Base-by-base conservation (phyloP, 92 coral and sea anemone species). In the Anthopleura xanthogrammica region DNA sequence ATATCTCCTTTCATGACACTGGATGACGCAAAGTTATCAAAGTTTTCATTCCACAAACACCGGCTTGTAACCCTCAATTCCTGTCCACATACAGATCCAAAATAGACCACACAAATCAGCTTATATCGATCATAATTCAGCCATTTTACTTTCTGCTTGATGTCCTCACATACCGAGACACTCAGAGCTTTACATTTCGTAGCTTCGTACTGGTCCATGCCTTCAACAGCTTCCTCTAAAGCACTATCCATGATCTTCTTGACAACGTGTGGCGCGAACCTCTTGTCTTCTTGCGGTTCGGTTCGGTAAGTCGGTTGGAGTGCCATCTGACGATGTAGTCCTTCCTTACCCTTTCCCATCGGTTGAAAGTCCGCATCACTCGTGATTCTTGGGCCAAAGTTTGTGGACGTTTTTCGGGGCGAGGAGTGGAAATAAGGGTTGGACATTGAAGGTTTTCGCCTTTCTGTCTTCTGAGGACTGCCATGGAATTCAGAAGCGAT, bases 101-200 rank as follows among this genome's bases (percentile, higher is more conserved):
- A 89, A 79, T 97, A 91, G 19, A 97, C 99, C 10, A 91, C 83
- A 76, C 99, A 97, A 39, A 97, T 86, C 41, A 97, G 79, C 83
- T 97, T 97, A 71, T 91, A 97, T 24, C 99, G 88, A 11, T 93
- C 98, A 74, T 84, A 97, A 72, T 95, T 95, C 85, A 97, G 71
- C 91, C 95, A 95, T 82, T 97, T 97, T 9, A 97, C 99, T 77
- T 92, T 86, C 60, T 97, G 99, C 80, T 95, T 92, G 86, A 97
- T 97, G 40, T 97, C 99, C 84, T 97, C 98, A 73, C 98, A 95
- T 24, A 97, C 87, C 41, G 90, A 77, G 2, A 91, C 88, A 29
- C 90, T 95, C 22, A 97, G 91, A 40, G 90, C 85, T 36, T 97
- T 93, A 75, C 99, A 97, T 80, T 89, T 92, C 55, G 90, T 91